Evolutionary conservation across 1,140 invertebrate species (phyloP), one percentile per base, ranked within the genome.

Genomic region (Rhagoletis zephyria): DNA sequence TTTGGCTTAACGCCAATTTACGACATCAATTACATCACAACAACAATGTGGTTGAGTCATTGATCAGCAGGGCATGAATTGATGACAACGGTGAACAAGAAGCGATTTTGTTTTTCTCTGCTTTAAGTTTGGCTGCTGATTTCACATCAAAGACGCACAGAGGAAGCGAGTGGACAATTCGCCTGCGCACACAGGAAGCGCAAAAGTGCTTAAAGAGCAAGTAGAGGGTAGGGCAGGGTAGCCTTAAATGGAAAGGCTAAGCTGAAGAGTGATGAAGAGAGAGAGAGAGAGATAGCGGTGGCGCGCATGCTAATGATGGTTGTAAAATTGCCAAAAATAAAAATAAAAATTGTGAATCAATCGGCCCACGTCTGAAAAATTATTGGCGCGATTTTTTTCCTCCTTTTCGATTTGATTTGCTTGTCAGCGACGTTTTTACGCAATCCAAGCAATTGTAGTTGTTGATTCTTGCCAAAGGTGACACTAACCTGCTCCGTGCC

Each of bases 31-130:
- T 56, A 74, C 67, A 48, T 30, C 30, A 70, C 42, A 70, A 67
- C 19, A 70, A 70, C 7, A 19, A 67, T 19, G 5, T 81, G 42
- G 67, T 81, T 81, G 74, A 81, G 74, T 81, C 74, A 81, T 56
- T 81, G 74, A 81, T 56, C 74, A 81, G 74, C 56, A 81, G 74
- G 19, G 74, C 74, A 81, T 81, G 74, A 59, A 81, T 81, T 81
- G 74, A 81, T 81, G 74, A 81, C 74, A 81, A 81, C 74, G 74
- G 45, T 81, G 74, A 48, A 81, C 74, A 81, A 56, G 14, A 48
- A 19, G 19, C 5, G 40, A 74, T 42, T 19, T 59, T 81, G 51
- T 56, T 81, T 19, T 81, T 63, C 40, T 40, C 2, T 40, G 19
- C 5, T 67, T 67, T 9, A 30, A 4, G 30, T 67, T 30, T 67